Evolutionary conservation across 2,888 invertebrate species (phyloP), one percentile per base, ranked within the genome.

Genomic region (Microctonus brassicae): DNA sequence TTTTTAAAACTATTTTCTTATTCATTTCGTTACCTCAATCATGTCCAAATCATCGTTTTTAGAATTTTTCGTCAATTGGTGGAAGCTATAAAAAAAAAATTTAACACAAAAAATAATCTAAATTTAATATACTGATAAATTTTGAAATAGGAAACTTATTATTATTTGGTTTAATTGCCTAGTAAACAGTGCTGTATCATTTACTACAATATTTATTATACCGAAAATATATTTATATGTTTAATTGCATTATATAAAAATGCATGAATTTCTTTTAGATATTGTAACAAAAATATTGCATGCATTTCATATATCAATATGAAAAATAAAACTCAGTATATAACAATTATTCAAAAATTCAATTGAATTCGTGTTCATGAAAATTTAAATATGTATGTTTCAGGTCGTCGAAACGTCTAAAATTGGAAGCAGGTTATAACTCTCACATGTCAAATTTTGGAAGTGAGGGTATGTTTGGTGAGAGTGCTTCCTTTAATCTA

Each of bases 351-450:
- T 17, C 17, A 17, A 5, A 29, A 29, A 29, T 29, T 29, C 7
- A 3, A 29, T 7, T 29, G 29, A n/a, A 29, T n/a, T 11, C 4
- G 6, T 10, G n/a, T 11, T 34, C 4, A 61, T 36, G 17, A 11
- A 36, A 61, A 61, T 61, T 4, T 36, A 10, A 62, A 1, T 20
- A 13, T 70, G 11, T 73, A 57, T 64, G 72, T 87, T 86, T 61
- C 87, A 91, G 91, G 79, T 91, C 91, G 53, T 91, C 91, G 26
- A 91, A 91, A 85, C 88, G 89, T 76, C 82, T 91, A 78, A 91
- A 91, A 88, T 90, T 90, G 89, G 91, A 91, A 79, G 90, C 90
- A 60, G 91, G 90, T 75, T 88, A 88, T 79, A 87, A 86, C 77
- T 87, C 86, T 61, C 86, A 84, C 73, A 79, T 78, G 64, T 89